A percentile compares a stretch with the other conserved stretches of the same genome.
Conservation (phyloP, 53 echinoderm and acorn worm species). For the Holothuria scabra region DNA sequence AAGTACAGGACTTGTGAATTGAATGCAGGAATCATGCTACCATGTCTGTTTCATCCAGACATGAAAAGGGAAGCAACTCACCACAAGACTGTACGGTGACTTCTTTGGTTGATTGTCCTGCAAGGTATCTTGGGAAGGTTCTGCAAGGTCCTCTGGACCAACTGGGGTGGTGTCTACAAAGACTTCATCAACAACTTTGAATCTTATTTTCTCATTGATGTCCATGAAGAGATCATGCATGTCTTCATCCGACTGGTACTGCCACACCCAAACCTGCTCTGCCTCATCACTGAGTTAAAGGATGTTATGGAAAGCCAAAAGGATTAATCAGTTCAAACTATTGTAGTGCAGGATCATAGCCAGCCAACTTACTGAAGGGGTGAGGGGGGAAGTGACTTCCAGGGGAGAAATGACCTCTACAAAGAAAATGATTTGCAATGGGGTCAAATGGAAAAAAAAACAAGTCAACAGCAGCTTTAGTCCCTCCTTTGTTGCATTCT, state of each 20-base stretch:
- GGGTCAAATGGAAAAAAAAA: too few species aligned
- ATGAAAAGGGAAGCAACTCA: constrained; percentile 45
- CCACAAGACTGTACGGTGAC: constrained; percentile 91
- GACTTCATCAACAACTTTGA: constrained; percentile 83
- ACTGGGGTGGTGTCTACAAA: constrained; percentile 96
- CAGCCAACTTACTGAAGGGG: background rate
- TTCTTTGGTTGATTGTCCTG: constrained; percentile 70
- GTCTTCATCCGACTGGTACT: constrained; percentile 93
- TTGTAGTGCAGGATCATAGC: background rate
- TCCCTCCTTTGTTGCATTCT: too few species aligned
- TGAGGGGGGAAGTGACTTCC: too few species aligned
- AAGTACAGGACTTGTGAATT: too few species aligned
- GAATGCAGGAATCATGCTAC: too few species aligned
- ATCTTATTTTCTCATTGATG: constrained; percentile 82
- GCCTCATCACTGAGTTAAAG: constrained; percentile 76
- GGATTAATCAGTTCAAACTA: background rate
- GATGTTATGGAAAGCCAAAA: constrained; percentile 55
- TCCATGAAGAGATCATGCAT: constrained; percentile 99
- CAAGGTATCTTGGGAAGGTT: constrained; percentile 26
- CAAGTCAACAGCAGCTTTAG: too few species aligned
- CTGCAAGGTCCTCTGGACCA: constrained; percentile 85
- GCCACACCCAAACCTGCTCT: constrained; percentile 99
- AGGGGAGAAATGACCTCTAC: too few species aligned
- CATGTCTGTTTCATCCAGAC: too few species aligned
- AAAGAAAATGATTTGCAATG: too few species aligned